A percentile compares a stretch with the other conserved stretches of the same genome.
Conservation (phyloP, 1,140 invertebrate species). For the Pectinophora gossypiella region DNA sequence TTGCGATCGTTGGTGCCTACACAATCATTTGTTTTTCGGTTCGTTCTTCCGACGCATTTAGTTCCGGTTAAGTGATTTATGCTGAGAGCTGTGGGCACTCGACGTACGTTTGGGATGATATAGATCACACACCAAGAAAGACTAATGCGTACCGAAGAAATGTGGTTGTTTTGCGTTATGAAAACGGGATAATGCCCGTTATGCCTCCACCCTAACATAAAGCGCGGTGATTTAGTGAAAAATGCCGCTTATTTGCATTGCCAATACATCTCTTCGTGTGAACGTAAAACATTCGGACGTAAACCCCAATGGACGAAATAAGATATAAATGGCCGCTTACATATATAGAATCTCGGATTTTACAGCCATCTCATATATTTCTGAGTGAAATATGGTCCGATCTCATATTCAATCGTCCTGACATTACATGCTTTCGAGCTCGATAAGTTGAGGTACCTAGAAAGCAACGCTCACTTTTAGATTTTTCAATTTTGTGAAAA, state of each 20-base stretch:
- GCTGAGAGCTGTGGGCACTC: constrained; percentile 30
- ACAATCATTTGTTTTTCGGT: constrained; percentile 57
- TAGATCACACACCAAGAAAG: constrained; percentile 35
- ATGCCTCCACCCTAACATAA: constrained; percentile 34
- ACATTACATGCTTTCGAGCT: constrained; percentile 27
- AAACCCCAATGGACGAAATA: constrained; percentile 55
- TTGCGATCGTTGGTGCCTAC: constrained; percentile 45
- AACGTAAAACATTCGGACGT: constrained; percentile 46
- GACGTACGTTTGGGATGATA: constrained; percentile 32
- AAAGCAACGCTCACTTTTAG: constrained; percentile 19
- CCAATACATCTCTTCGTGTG: constrained; percentile 46
- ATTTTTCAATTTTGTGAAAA: constrained; percentile 29
- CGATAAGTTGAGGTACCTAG: background rate
- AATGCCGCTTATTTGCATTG: constrained; percentile 62
- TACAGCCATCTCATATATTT: constrained; percentile 45
- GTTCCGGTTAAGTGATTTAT: constrained; percentile 54
- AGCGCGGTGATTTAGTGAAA: constrained; percentile 51
- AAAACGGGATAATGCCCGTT: constrained; percentile 46
- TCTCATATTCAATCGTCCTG: constrained; percentile 39
- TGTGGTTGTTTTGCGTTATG: constrained; percentile 45
- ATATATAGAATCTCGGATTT: constrained; percentile 42
- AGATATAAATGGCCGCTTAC: constrained; percentile 49
- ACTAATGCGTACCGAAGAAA: constrained; percentile 45
- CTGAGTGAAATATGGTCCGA: constrained; percentile 45
- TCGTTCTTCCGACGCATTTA: constrained; percentile 38